A percentile compares a stretch with the other conserved stretches of the same genome.
Evolutionary conservation across 2,113 vertebrate genomes (phyloP).

Genomic region (Cryptotis parvus): DNA sequence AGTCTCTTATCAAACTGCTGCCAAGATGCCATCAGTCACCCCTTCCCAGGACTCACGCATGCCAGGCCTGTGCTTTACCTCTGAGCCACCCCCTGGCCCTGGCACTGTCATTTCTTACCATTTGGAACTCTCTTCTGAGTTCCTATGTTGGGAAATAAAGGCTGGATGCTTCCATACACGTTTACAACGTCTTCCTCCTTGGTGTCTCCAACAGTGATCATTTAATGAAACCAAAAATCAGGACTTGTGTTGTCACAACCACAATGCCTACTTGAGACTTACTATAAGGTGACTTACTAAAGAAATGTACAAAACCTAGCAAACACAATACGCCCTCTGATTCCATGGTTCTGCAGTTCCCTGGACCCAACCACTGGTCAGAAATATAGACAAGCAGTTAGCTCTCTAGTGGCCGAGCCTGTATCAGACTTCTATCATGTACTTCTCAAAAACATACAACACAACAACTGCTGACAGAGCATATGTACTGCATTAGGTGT

Average conservation of each 20-base stretch:
- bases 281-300: no score
- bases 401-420: not conserved
- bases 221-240: constrained; percentile 22
- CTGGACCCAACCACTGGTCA: not conserved
- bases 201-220: not conserved
- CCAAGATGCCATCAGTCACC: not conserved
- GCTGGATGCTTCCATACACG: not conserved
- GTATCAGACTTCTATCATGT: not conserved
- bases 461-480: not conserved
- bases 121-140: not conserved
- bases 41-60: not conserved
- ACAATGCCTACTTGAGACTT: no score
- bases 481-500: not conserved
- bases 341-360: not conserved
- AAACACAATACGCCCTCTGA: not conserved
- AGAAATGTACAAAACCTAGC: not conserved
- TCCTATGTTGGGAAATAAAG: not conserved
- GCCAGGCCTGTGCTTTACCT: no score
- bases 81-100: no score
- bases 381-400: not conserved
- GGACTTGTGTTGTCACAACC: not conserved
- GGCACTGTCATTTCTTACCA: not conserved
- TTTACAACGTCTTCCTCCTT: constrained; percentile 2
- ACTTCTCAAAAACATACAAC: not conserved
- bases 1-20: not conserved